Conservation (phyloP, 2,797 vertebrate species). For the Syndactyla subalaris region DNA sequence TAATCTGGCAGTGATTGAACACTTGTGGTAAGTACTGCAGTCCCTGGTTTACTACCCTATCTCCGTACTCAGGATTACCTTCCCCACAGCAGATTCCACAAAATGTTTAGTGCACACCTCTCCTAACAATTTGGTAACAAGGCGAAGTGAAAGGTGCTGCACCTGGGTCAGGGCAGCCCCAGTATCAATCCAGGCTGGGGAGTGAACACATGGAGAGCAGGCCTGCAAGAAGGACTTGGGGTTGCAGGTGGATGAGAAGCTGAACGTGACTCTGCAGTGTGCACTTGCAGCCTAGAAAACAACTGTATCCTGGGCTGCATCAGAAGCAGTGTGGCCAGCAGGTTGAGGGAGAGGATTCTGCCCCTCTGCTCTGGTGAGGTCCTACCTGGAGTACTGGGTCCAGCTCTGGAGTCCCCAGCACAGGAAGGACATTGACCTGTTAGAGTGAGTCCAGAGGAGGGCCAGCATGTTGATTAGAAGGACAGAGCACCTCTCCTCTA, state of each 20-base stretch:
- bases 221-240: neutral
- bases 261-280: neutral
- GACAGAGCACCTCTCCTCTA: neutral
- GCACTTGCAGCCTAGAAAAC: neutral
- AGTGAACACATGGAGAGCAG: neutral
- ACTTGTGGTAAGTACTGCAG: neutral
- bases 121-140: neutral
- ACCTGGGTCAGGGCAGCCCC: neutral
- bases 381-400: neutral
- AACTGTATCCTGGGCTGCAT: neutral
- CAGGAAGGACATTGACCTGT: neutral
- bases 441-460: neutral
- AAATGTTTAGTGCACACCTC: neutral
- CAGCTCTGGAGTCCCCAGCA: neutral
- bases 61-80: neutral
- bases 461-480: neutral
- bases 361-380: neutral
- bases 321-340: accelerated
- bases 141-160: neutral
- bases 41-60: neutral
- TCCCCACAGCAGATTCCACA: neutral
- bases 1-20: neutral
- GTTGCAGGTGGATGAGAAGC: neutral
- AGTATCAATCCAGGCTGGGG: neutral
- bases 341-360: accelerated